These are phyloP conservation scores for Trochalopteron elliotii DNA, from an alignment of 2,113 vertebrate genomes.

Conservation along the genomic window DNA sequence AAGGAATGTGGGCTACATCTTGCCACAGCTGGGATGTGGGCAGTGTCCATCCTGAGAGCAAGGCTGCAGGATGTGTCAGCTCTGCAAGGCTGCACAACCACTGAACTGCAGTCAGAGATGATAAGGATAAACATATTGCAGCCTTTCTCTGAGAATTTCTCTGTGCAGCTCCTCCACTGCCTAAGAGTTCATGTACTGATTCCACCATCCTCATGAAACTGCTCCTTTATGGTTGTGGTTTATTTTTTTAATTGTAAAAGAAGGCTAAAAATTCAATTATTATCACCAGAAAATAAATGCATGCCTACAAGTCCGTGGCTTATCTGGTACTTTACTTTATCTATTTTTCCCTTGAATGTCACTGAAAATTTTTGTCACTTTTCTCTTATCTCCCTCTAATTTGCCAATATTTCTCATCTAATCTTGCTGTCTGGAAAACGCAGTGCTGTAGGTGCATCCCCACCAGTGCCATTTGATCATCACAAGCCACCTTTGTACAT, in stretches of 20 bases:
- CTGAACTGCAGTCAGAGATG: not conserved
- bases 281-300: not conserved
- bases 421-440: not conserved
- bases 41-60: not conserved
- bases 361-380: not conserved
- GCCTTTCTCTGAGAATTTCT: not conserved
- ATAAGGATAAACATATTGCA: not conserved
- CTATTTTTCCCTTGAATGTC: not conserved
- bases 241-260: not conserved
- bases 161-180: not conserved
- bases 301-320: not conserved
- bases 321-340: not conserved
- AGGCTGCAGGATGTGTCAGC: not conserved
- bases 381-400: constrained; percentile 6
- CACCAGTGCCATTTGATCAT: not conserved
- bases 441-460: not conserved
- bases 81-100: not conserved
- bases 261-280: not conserved
- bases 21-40: not conserved
- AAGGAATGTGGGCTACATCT: not conserved
- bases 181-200: not conserved
- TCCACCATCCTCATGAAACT: not conserved
- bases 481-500: not conserved
- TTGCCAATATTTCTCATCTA: not conserved
- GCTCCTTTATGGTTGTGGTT: not conserved